phyloP scores from a whole-genome alignment of 2,797 vertebrate genomes.

The Periparus ater region DNA sequence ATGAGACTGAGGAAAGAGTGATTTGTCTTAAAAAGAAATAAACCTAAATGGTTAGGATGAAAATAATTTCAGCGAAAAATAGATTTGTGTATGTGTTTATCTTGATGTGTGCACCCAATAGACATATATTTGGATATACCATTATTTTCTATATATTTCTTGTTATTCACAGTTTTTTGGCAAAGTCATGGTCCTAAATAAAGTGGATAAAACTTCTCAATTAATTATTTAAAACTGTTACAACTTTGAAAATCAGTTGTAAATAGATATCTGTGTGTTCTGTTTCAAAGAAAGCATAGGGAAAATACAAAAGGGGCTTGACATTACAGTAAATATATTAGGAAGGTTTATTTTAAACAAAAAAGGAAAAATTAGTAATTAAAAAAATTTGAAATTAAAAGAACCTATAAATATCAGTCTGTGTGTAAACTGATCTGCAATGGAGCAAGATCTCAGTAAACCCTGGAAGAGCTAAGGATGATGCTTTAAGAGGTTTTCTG shows the following conservation, averaged over 20 bases:
- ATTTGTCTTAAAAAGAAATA: not conserved
- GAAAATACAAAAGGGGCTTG: not conserved
- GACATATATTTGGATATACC: not conserved
- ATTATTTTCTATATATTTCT: not conserved
- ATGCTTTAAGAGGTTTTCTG: not conserved
- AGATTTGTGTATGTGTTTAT: not conserved
- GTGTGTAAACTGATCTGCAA: not conserved
- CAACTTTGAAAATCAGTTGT: not conserved
- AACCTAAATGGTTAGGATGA: not conserved
- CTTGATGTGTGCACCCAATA: not conserved
- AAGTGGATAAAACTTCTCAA: not conserved
- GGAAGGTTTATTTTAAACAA: not conserved
- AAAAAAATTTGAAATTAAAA: not conserved
- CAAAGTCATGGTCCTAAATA: not conserved
- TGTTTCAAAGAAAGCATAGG: not conserved
- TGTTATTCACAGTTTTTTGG: not conserved
- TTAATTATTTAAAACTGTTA: not conserved
- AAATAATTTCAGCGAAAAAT: not conserved
- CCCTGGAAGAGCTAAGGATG: not conserved
- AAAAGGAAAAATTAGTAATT: rapidly evolving
- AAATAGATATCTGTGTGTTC: not conserved
- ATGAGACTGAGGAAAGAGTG: not conserved
- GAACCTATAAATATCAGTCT: not conserved
- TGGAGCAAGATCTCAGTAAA: not conserved
- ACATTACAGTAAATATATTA: not conserved